Percentiles rank a stretch among this genome's conserved stretches.
phyloP scores from a whole-genome alignment of 2,888 invertebrate species.

The Stratiomys singularior region DNA sequence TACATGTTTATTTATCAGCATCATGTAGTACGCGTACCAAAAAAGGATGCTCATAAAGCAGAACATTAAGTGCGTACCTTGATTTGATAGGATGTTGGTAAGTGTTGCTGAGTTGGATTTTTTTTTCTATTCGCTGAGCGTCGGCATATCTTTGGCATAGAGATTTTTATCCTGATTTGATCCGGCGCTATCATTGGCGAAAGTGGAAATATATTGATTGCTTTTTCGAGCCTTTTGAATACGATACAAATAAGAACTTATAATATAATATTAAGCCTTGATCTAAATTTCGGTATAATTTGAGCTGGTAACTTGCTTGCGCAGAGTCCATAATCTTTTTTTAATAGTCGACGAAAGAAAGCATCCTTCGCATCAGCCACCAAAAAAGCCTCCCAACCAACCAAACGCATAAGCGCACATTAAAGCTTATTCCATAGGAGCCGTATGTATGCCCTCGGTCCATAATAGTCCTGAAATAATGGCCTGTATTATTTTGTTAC shows the following conservation, averaged over 20 bases:
- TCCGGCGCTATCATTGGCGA: background rate
- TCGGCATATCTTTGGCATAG: background rate
- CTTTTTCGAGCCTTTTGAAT: no score
- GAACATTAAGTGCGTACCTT: conserved; percentile 48
- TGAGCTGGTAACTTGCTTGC: background rate
- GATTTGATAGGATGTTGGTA: background rate
- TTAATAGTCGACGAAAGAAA: conserved; percentile 7
- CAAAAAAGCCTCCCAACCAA: background rate
- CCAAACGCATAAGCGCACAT: background rate
- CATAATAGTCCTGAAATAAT: conserved; percentile 46
- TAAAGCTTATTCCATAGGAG: background rate
- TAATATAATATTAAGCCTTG: no score
- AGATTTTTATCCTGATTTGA: no score
- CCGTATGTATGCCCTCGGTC: background rate
- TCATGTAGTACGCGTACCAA: conserved; percentile 16
- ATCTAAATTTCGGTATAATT: no score
- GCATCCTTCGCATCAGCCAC: background rate
- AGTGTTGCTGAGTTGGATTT: background rate
- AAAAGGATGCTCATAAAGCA: conserved; percentile 48
- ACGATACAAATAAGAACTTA: no score
- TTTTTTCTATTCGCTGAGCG: background rate
- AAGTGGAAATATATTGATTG: no score
- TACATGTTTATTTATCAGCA: conserved; percentile 32
- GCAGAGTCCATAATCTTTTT: background rate
- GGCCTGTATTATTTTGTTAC: conserved; percentile 47